phyloP scores from a whole-genome alignment of 2,113 vertebrate species.

The Corydoras sp. region DNA sequence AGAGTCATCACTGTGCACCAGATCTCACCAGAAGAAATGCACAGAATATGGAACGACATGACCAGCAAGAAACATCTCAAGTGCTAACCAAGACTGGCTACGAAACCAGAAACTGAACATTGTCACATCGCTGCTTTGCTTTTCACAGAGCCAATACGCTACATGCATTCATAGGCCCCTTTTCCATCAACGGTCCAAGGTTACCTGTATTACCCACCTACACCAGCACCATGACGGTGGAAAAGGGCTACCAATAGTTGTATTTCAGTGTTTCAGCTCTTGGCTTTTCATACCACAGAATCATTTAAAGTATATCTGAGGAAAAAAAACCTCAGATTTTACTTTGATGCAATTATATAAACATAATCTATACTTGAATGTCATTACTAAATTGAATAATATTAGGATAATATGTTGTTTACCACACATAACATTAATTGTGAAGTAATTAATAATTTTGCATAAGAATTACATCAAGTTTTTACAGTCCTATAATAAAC shows the following conservation, averaged over 20 bases:
- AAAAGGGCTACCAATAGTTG: conserved; percentile 1
- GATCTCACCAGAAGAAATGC: conserved; percentile 98
- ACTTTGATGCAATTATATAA: too few relatives aligned
- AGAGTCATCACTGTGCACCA: conserved; percentile 95
- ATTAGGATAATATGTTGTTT: too few relatives aligned
- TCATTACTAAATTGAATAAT: too few relatives aligned
- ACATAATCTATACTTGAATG: too few relatives aligned
- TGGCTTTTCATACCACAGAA: too few relatives aligned
- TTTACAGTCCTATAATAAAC: too few relatives aligned
- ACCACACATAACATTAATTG: too few relatives aligned
- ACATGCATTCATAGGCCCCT: not conserved
- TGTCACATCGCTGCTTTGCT: not conserved
- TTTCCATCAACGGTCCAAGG: not conserved
- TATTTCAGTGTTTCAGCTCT: not conserved
- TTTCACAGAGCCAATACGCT: not conserved
- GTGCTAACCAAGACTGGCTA: conserved; percentile 69
- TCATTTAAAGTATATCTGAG: too few relatives aligned
- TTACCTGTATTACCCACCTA: not conserved
- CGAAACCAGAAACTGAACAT: conserved; percentile 1
- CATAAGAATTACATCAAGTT: too few relatives aligned
- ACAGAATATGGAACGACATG: conserved; percentile 98
- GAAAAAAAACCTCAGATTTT: too few relatives aligned
- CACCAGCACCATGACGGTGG: not conserved
- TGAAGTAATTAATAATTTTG: too few relatives aligned
- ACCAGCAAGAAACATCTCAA: conserved; percentile 97